These are phyloP conservation scores for Pseudorectes ferrugineus DNA, from an alignment of 2,113 vertebrate genomes.

Conservation along the genomic window DNA sequence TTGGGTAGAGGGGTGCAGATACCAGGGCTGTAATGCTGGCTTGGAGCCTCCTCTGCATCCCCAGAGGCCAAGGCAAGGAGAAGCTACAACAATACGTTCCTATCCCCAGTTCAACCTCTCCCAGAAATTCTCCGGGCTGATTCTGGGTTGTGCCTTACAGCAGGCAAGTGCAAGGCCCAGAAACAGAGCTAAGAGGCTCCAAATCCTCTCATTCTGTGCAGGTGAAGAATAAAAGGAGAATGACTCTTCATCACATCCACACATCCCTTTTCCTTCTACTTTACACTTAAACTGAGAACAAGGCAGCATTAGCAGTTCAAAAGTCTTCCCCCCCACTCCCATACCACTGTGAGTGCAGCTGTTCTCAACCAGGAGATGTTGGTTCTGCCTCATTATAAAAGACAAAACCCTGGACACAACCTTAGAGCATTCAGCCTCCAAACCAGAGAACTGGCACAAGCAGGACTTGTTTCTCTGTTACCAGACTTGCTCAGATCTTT, in stretches of 20 bases:
- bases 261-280: neutral
- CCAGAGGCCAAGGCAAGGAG: neutral
- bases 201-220: neutral
- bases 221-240: neutral
- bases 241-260: neutral
- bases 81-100: neutral
- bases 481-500: neutral
- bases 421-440: neutral
- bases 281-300: neutral
- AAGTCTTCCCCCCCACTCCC: neutral
- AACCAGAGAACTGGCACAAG: neutral
- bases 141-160: neutral
- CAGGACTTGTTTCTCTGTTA: neutral
- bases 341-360: neutral
- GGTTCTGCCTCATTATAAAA: neutral
- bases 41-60: neutral
- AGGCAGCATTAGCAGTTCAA: neutral
- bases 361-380: neutral
- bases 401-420: neutral
- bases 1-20: neutral
- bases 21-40: rapidly evolving
- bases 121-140: neutral
- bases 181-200: neutral
- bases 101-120: neutral
- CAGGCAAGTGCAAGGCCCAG: neutral